Percentiles rank a stretch among this genome's conserved stretches.
phyloP scores from a whole-genome alignment of 2,113 vertebrate genomes.

The Tachysurus fulvidraco region DNA sequence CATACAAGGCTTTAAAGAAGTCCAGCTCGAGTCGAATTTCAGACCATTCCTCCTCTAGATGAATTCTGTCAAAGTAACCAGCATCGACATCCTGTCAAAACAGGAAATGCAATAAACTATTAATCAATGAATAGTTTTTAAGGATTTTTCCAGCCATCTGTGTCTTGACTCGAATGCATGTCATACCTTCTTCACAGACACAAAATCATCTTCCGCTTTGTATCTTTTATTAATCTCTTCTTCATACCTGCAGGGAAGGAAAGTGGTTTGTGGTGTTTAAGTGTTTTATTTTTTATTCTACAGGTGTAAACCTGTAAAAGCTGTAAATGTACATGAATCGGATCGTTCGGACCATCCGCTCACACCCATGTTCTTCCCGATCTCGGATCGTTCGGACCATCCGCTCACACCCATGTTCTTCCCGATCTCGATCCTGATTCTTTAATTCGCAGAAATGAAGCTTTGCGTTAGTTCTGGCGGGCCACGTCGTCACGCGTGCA shows the following conservation, averaged over 20 bases:
- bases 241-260: constrained; percentile 66
- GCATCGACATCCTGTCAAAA: constrained; percentile 76
- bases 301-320: too few relatives aligned
- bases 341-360: background rate
- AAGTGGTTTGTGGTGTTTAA: background rate
- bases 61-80: constrained; percentile 72
- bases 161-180: background rate
- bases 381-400: background rate
- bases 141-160: background rate
- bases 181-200: constrained; percentile 73
- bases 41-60: constrained; percentile 71
- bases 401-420: background rate
- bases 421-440: background rate
- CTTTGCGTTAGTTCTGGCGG: too few relatives aligned
- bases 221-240: constrained; percentile 62
- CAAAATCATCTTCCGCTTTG: constrained; percentile 67
- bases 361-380: background rate
- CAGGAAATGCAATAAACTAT: background rate
- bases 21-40: constrained; percentile 68
- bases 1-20: constrained; percentile 75
- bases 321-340: too few relatives aligned
- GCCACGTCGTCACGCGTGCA: too few relatives aligned
- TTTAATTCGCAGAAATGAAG: background rate
- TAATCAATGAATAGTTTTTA: background rate
- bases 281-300: background rate